Conservation (phyloP, 37 sponge, comb jelly and placozoan species). For the Dysidea cf. avara region DNA sequence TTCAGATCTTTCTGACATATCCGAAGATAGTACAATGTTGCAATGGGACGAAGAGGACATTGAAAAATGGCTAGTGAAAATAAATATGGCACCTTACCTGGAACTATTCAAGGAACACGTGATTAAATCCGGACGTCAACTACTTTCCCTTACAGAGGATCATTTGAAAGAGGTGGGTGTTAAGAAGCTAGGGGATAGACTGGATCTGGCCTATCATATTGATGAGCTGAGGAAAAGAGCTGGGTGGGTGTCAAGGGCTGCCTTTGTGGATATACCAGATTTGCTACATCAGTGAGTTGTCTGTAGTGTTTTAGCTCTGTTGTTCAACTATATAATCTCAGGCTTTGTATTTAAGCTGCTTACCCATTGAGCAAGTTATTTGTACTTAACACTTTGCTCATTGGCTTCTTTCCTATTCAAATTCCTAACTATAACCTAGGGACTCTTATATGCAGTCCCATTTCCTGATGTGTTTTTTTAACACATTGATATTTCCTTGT, state of each 20-base stretch:
- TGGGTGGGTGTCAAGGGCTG: constrained; percentile 12
- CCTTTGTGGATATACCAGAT: background rate
- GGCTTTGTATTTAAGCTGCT: no score
- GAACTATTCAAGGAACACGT: constrained; percentile 39
- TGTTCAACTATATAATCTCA: no score
- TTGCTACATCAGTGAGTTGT: no score
- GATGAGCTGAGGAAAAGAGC: constrained; percentile 52
- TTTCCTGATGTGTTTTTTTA: background rate
- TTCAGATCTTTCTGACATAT: background rate
- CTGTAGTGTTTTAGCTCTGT: no score
- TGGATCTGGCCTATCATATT: constrained; percentile 36
- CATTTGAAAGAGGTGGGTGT: constrained; percentile 82
- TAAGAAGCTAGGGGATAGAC: constrained; percentile 49
- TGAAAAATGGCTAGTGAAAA: background rate
- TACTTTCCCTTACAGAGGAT: constrained; percentile 53
- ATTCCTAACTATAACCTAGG: background rate
- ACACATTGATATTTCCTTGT: background rate
- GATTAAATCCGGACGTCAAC: constrained; percentile 40
- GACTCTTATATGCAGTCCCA: background rate
- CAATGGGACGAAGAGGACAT: background rate
- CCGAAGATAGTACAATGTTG: background rate
- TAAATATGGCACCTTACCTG: background rate
- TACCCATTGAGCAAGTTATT: no score
- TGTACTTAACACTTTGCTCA: no score
- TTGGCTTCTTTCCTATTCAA: no score